phyloP scores from a whole-genome alignment of 2,888 invertebrate species.

The Hydrotaea cyrtoneurina region DNA sequence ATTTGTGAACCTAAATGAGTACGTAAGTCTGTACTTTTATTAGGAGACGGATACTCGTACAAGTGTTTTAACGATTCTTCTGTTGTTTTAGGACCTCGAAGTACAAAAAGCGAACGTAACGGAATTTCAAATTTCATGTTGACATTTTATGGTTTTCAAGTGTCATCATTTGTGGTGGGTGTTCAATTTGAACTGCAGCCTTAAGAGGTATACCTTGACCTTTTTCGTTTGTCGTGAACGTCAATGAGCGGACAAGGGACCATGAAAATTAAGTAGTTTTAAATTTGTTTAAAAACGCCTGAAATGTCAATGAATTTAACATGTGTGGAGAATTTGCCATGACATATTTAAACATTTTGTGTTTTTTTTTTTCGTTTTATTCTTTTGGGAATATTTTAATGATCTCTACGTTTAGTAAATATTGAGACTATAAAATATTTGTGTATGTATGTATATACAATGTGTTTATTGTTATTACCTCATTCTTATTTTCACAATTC shows the following conservation, averaged over 20 bases:
- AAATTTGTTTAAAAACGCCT: conserved; percentile 44
- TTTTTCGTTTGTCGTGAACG: conserved; percentile 33
- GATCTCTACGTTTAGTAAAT: conserved; percentile 3
- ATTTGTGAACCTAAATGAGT: neutral
- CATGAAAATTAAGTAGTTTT: conserved; percentile 51
- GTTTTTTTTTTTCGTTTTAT: too few relatives aligned
- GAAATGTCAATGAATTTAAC: conserved; percentile 35
- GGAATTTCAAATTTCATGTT: conserved; percentile 49
- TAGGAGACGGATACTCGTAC: conserved; percentile 9
- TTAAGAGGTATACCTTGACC: conserved; percentile 44
- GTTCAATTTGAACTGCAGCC: conserved; percentile 37
- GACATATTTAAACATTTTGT: conserved; percentile 27
- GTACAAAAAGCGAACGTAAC: neutral
- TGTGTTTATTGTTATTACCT: conserved; percentile 50
- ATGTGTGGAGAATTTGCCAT: conserved; percentile 45
- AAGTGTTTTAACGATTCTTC: neutral
- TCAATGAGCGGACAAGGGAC: neutral
- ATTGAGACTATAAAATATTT: neutral
- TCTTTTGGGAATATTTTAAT: conserved; percentile 27
- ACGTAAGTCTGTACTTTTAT: neutral
- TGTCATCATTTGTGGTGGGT: conserved; percentile 58
- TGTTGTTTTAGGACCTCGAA: conserved; percentile 50
- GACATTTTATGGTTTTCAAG: conserved; percentile 63
- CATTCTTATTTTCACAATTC: conserved; percentile 44
- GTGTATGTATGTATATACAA: neutral